Evolutionary conservation across 2,888 invertebrate species (phyloP), one percentile per base, ranked within the genome.

Genomic region (Acholoe squamosa): DNA sequence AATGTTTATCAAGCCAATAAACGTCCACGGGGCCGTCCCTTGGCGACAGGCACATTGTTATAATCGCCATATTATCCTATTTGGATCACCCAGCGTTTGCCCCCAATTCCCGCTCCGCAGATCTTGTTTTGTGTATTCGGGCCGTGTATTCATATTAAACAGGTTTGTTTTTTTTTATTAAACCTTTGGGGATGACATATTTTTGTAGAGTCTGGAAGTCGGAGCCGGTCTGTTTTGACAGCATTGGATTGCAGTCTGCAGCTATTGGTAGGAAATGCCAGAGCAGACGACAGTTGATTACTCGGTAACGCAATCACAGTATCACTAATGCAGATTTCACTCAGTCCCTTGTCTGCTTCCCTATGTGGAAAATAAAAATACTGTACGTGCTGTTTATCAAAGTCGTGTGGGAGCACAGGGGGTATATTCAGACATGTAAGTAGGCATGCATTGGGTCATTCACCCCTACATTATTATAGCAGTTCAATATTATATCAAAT

Each of bases 1-100:
- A 71, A 71, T 71, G 71, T 71, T 71, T 71, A 71, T 71, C 28
- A 28, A 71, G 71, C 71, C 71, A 71, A 71, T 71, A 71, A 71
- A 71, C 71, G 71, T 28, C 28, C 71, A n/a, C 25, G 12, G 71
- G 28, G 3, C 28, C 28, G 19, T 25, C 71, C 71, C 28, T 14
- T 28, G 28, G 28, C 71, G 25, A 19, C 61, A 5, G 71, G 28
- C 71, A 71, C 31, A 71, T 71, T 71, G 71, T 71, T 71, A 71
- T 71, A 14, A 28, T 28, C 31, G 71, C 71, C 71, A 71, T 71
- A 71, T 28, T 71, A 71, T 71, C 31, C 14, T 28, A 71, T 71
- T 71, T 71, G 71, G 71, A 28, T 71, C 31, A 28, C 31, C 25
- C 5, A 25, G 71, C 71, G 71, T 71, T 71, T 71, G 31, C 71